phyloP scores from a whole-genome alignment of 1,140 invertebrate genomes.

The Chlorops oryzae region DNA sequence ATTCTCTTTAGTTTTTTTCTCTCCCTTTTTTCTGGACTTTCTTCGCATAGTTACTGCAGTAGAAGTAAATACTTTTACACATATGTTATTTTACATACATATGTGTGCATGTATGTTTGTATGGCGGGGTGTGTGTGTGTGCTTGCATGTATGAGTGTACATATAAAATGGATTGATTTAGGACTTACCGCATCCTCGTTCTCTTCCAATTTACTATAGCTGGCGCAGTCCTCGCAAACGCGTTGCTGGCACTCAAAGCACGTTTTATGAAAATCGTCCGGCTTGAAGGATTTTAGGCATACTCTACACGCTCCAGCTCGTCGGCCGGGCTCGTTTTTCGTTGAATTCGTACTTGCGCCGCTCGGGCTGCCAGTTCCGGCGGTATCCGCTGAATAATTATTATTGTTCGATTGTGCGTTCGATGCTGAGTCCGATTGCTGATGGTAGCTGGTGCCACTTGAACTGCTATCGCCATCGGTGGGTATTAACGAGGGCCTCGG shows the following conservation, averaged over 20 bases:
- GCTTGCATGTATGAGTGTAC: too few species aligned
- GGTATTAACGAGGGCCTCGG: conserved; percentile 56
- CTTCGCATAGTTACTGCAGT: too few species aligned
- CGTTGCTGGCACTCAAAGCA: conserved; percentile 82
- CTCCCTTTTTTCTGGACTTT: too few species aligned
- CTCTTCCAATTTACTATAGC: conserved; percentile 76
- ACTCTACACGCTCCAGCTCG: conserved; percentile 73
- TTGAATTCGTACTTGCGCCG: conserved; percentile 39
- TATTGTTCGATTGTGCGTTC: conserved; percentile 43
- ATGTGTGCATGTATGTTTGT: too few species aligned
- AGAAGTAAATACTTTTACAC: too few species aligned
- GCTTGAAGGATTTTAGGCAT: conserved; percentile 79
- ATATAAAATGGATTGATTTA: too few species aligned
- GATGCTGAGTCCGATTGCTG: conserved; percentile 25
- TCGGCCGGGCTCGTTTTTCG: conserved; percentile 63
- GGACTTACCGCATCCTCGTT: conserved; percentile 71
- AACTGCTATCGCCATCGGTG: conserved; percentile 38
- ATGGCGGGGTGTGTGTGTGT: too few species aligned
- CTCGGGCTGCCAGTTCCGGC: conserved; percentile 9
- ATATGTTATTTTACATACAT: too few species aligned
- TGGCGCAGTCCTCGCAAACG: conserved; percentile 87
- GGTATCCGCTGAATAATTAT: conserved; percentile 23
- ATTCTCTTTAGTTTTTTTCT: too few species aligned
- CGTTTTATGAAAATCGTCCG: conserved; percentile 73
- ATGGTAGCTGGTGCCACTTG: conserved; percentile 25